Evolutionary conservation across 2,888 invertebrate genomes (phyloP).

Genomic region (Xylota segnis): DNA sequence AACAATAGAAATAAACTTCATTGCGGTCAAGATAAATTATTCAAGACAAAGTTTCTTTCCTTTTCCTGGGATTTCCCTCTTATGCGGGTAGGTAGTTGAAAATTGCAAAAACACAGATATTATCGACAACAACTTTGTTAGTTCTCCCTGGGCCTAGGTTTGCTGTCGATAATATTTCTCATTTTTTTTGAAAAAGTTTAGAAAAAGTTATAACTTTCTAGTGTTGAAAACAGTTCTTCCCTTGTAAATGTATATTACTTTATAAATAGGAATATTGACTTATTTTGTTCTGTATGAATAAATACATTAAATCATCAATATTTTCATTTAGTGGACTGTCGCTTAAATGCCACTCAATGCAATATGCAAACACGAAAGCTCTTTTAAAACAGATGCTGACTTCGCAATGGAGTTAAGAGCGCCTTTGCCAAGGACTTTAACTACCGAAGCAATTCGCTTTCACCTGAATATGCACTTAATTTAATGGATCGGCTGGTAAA

Average conservation of each 20-base stretch:
- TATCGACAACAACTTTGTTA: slow-evolving; percentile 25
- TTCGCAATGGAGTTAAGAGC: background rate
- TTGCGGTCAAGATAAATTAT: slow-evolving; percentile 58
- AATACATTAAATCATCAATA: background rate
- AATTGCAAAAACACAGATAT: slow-evolving; percentile 5
- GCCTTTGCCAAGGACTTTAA: slow-evolving; percentile 15
- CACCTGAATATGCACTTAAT: slow-evolving; percentile 28
- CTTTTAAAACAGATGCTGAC: slow-evolving; percentile 25
- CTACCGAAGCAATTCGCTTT: slow-evolving; percentile 13
- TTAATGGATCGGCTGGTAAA: slow-evolving; percentile 29
- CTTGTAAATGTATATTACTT: slow-evolving; percentile 29
- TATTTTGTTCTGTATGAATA: background rate
- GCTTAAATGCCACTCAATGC: background rate
- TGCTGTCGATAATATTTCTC: slow-evolving; percentile 17
- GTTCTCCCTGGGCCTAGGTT: slow-evolving; percentile 14
- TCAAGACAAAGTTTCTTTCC: slow-evolving; percentile 30
- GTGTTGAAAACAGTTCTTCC: slow-evolving; percentile 19
- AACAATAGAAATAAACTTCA: slow-evolving; percentile 45
- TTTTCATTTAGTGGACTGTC: background rate
- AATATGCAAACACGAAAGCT: background rate
- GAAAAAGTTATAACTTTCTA: slow-evolving; percentile 34
- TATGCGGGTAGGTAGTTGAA: background rate
- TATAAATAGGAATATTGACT: background rate
- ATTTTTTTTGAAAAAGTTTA: slow-evolving; percentile 1
- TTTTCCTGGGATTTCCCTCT: background rate